Percentiles rank a stretch among this genome's conserved stretches.
Evolutionary conservation across 2,113 vertebrate species (phyloP).

Genomic region (Aptenodytes patagonicus): DNA sequence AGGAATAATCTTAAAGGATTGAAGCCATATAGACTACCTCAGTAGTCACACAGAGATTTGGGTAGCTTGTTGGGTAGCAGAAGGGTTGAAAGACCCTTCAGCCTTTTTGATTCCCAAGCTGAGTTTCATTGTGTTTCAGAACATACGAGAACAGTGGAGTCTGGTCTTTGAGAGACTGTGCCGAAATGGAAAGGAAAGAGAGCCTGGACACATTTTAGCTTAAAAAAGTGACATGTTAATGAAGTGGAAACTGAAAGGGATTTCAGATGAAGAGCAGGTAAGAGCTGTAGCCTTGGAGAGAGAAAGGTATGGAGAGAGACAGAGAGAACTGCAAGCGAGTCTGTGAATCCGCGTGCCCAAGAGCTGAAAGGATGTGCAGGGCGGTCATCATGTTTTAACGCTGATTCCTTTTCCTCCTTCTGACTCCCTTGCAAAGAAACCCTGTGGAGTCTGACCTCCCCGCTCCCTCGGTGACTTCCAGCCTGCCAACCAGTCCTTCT

Average conservation of each 20-base stretch:
- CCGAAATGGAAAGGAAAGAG: background rate
- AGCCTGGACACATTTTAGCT: background rate
- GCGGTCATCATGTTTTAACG: rapidly evolving
- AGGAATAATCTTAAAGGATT: background rate
- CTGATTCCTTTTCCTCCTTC: background rate
- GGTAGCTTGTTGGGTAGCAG: rapidly evolving
- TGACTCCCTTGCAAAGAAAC: background rate
- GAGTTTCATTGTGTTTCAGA: background rate
- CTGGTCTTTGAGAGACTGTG: background rate
- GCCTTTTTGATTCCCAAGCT: background rate
- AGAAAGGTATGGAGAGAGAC: background rate
- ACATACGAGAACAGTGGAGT: background rate
- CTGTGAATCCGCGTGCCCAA: background rate
- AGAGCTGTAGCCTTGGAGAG: background rate
- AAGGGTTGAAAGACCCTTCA: background rate
- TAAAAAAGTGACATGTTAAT: background rate
- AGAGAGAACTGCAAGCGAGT: background rate
- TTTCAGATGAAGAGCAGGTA: background rate
- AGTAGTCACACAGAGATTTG: background rate
- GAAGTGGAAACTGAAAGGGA: background rate
- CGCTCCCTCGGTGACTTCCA: rapidly evolving
- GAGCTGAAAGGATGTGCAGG: background rate
- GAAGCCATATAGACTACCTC: background rate
- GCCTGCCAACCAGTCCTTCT: background rate
- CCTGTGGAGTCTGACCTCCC: no score